These are phyloP conservation scores for Hypotaenidia philippensis DNA, from an alignment of 2,797 vertebrate genomes.

Conservation along the genomic window DNA sequence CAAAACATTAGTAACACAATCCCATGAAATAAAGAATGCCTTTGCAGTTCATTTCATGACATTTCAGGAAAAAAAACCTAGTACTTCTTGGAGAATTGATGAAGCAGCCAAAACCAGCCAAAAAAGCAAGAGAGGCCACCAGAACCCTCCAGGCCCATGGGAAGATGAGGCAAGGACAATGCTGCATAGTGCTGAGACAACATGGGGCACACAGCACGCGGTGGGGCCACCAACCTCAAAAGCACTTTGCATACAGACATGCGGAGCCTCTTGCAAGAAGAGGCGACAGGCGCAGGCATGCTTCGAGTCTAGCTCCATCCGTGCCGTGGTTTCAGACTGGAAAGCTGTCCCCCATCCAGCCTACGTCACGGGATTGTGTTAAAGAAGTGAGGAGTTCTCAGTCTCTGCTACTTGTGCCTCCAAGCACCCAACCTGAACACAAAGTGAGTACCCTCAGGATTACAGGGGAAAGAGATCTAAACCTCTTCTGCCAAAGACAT, in stretches of 20 bases:
- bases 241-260: fast-evolving
- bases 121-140: background rate
- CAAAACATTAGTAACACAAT: background rate
- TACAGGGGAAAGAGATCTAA: background rate
- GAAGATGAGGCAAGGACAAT: fast-evolving
- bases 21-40: background rate
- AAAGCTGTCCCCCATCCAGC: background rate
- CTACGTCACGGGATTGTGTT: fast-evolving
- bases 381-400: background rate
- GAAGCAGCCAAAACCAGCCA: background rate
- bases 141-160: background rate
- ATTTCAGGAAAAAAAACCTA: background rate
- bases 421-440: background rate
- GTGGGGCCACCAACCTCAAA: background rate
- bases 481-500: background rate
- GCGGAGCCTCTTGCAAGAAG: background rate
- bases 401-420: background rate
- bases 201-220: background rate
- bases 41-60: background rate
- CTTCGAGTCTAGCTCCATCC: background rate
- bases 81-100: background rate
- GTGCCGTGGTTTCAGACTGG: fast-evolving
- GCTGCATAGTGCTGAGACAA: fast-evolving
- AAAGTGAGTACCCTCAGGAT: background rate
- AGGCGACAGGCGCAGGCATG: fast-evolving